phyloP scores from a whole-genome alignment of 2,797 vertebrate species.

The Pseudochirops corinnae region DNA sequence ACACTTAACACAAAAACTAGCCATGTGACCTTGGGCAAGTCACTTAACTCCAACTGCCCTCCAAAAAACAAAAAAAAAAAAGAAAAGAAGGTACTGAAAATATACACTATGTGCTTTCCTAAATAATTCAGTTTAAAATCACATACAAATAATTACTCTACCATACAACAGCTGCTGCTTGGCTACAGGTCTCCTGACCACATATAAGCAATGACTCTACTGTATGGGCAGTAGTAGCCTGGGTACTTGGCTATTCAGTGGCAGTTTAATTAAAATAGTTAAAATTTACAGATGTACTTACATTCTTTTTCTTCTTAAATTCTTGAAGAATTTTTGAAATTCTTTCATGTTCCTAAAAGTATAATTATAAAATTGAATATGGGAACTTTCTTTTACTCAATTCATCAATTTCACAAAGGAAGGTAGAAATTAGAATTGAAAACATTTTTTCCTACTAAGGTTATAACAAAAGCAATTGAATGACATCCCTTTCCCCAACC shows the following conservation, averaged over 20 bases:
- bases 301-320: slow-evolving; percentile 95
- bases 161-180: neutral
- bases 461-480: slow-evolving; percentile 18
- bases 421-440: slow-evolving; percentile 28
- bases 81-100: neutral
- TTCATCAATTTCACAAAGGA: slow-evolving; percentile 13
- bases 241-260: neutral
- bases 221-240: no score
- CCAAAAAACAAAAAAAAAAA: no score
- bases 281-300: slow-evolving; percentile 84
- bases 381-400: slow-evolving; percentile 54
- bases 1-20: no score
- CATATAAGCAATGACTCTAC: neutral
- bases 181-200: neutral
- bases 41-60: no score
- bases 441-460: slow-evolving; percentile 22
- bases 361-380: slow-evolving; percentile 53
- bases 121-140: slow-evolving; percentile 19
- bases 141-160: slow-evolving; percentile 1
- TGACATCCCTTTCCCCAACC: neutral
- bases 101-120: neutral
- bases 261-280: neutral
- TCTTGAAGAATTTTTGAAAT: slow-evolving; percentile 94
- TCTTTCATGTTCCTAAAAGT: slow-evolving; percentile 92
- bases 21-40: no score